Base-by-base conservation (phyloP, 92 coral and sea anemone genomes). In the Palythoa grandiflora region DNA sequence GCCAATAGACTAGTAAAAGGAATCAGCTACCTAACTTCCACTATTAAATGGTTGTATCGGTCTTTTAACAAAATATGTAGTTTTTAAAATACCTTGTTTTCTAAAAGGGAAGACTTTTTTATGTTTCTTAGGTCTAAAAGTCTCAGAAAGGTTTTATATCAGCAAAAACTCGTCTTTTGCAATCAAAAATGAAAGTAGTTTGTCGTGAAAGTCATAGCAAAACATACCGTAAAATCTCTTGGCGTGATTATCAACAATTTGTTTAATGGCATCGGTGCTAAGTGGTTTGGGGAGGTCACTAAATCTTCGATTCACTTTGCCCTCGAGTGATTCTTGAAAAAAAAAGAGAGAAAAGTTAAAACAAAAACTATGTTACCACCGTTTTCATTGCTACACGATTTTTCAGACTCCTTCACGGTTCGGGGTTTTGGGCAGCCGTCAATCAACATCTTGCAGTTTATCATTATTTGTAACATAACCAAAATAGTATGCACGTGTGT, bases 191-290 rank as follows among this genome's bases (percentile, higher is more conserved):
- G 50, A 44, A 44, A 44, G 50, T 44, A 8, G 50, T 44, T 0
- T 0, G 50, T 44, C 50, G 50, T 63, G 7, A 63, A 3, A 3
- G 6, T 1, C 50, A 9, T 63, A 17, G 28, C 70, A 16, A 36
- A 1, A 77, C 86, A 47, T 65, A 81, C 86, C 86, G 13, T 81
- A 66, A 68, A 16, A 81, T 65, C 86, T 20, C 21, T 81, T 81
- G 75, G 86, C 61, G 15, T 81, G 28, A 12, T 81, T 48, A 71
- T 81, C 75, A 10, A 81, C 75, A 39, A 81, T 81, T 81, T 47
- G 44, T 81, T 20, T 66, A 17, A 81, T 81, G 38, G 40, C 38
- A 5, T 65, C 86, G 13, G 54, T 81, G 59, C 60, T 66, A 81
- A 81, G 47, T 3, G 86, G 75, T 68, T 81, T 81, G 3, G 73